phyloP scores from a whole-genome alignment of 2,113 vertebrate species.

The Eupsittula cactorum region DNA sequence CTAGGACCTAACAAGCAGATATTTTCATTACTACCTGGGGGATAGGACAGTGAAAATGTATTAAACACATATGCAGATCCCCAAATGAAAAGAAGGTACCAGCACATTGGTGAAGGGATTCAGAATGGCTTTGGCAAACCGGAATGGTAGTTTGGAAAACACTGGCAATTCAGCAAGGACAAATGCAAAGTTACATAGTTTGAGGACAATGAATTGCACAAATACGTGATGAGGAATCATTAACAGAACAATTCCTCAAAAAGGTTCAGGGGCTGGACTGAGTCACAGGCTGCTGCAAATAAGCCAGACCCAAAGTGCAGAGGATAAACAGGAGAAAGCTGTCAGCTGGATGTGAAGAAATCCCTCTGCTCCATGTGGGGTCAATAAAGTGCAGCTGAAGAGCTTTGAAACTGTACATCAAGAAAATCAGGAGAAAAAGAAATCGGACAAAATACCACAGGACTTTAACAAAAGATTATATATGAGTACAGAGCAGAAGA shows the following conservation, averaged over 20 bases:
- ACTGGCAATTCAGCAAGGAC: not conserved
- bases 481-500: not conserved
- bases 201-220: not conserved
- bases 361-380: rapidly evolving
- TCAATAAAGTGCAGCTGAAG: not conserved
- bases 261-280: not conserved
- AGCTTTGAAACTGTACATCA: not conserved
- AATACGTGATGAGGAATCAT: not conserved
- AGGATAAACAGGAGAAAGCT: not conserved
- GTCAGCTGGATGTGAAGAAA: not conserved
- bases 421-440: not conserved
- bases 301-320: not conserved
- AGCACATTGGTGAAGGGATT: not conserved
- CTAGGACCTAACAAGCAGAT: not conserved
- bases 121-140: not conserved
- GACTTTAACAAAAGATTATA: not conserved
- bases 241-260: not conserved
- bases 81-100: not conserved
- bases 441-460: not conserved
- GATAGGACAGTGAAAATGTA: not conserved
- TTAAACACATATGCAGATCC: not conserved
- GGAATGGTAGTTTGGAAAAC: not conserved
- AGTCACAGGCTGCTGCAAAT: not conserved
- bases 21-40: not conserved
- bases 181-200: not conserved